Percentiles rank a stretch among this genome's conserved stretches.
Evolutionary conservation across 2,888 invertebrate species (phyloP).

Genomic region (Junonia oenone): DNA sequence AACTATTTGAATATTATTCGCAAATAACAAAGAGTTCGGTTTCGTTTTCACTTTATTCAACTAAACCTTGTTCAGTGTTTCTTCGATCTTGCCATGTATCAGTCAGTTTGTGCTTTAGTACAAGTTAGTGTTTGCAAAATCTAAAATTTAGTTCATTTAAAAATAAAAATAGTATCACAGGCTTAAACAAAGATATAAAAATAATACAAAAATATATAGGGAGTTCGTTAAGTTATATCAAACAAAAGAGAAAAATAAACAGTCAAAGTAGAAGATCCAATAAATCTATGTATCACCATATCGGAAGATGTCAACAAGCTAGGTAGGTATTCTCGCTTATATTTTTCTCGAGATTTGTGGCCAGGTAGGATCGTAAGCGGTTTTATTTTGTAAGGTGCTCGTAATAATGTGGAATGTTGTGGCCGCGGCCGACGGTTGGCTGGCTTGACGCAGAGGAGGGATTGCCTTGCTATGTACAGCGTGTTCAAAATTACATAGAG

Average conservation of each 20-base stretch:
- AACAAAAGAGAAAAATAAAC: background rate
- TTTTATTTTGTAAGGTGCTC: constrained; percentile 69
- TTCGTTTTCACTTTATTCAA: constrained; percentile 54
- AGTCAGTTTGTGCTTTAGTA: constrained; percentile 28
- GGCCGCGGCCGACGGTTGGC: constrained; percentile 47
- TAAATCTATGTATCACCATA: constrained; percentile 38
- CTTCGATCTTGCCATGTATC: constrained; percentile 40
- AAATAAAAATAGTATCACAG: background rate
- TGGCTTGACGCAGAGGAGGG: constrained; percentile 43
- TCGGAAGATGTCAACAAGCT: constrained; percentile 59
- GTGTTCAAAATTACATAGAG: constrained; percentile 31
- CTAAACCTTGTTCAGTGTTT: constrained; percentile 44
- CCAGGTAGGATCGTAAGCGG: constrained; percentile 63
- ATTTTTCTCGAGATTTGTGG: constrained; percentile 45
- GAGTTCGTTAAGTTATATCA: background rate
- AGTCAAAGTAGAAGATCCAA: constrained; percentile 9
- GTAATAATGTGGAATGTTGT: constrained; percentile 69
- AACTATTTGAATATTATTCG: constrained; percentile 70
- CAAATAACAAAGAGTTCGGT: constrained; percentile 44
- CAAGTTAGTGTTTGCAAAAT: background rate
- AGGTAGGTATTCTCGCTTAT: constrained; percentile 47
- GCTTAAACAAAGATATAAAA: background rate
- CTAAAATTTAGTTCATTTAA: background rate
- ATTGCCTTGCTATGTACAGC: constrained; percentile 42
- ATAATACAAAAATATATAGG: background rate